Base-by-base conservation (phyloP, 2,797 vertebrate species). In the Pseudochirops corinnae region DNA sequence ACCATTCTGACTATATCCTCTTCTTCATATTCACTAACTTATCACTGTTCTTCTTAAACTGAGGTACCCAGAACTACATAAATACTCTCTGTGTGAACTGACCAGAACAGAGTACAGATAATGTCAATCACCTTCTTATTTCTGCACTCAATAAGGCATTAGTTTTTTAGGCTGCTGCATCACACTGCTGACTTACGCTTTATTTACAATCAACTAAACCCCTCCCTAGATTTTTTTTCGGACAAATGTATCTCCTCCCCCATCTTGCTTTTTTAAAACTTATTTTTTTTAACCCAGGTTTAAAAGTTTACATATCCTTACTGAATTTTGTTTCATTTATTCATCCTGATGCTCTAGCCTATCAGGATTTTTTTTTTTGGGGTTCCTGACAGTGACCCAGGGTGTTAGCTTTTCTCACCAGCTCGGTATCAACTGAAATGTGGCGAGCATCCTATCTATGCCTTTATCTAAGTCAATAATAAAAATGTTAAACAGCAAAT, bases 401-500 rank as follows among this genome's bases (percentile, higher is more conserved):
- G 39, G 24, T 50, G 39, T 50, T 87, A 87, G 74, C 39, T 87
- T 87, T 87, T 87, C 9, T 87, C 24, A 10, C 39, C 74, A 87
- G 74, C 39, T 87, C 39, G 50, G 39, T 46, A 46, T 87, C 74
- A 87, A 87, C 74, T 87, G 74, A 87, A 87, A 87, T 50, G 74
- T 50, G 74, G 11, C 0, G 13, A 82, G 39, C 9, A 87, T 87
- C 74, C 74, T 50, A 87, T 87, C 74, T 87, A 87, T 12, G 39
- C 39, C 39, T 87, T 87, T 87, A 87, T 87, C 74, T 87, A 87
- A 50, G 74, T 87, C 74, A 87, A 87, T 50, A 87, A 46, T 87
- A 87, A 87, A 82, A 87, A 87, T 87, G 74, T 87, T 87, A 87
- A 87, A 87, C 24, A 87, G 74, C 24, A 87, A 87, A 50, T 87